These are phyloP conservation scores for Caranx ignobilis DNA, from an alignment of 2,113 vertebrate species.

Conservation along the genomic window DNA sequence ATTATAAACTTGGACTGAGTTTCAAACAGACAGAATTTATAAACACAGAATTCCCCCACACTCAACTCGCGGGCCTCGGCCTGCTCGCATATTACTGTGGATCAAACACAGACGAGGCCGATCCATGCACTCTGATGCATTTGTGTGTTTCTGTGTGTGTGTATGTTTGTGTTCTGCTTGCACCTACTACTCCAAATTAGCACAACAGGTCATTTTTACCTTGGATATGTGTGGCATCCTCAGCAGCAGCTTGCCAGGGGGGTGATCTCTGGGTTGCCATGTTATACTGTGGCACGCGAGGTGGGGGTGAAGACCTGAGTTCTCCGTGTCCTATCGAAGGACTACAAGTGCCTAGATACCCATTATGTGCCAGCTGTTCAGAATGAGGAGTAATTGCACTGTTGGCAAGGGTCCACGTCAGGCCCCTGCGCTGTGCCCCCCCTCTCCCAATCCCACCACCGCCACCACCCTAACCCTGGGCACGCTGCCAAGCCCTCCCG, in stretches of 20 bases:
- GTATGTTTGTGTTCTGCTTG: slow-evolving; percentile 36
- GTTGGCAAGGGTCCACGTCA: slow-evolving; percentile 78
- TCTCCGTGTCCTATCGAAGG: slow-evolving; percentile 76
- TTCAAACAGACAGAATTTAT: slow-evolving; percentile 83
- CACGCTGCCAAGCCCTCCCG: slow-evolving; percentile 75
- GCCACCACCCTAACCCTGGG: slow-evolving; percentile 38
- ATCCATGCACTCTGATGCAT: slow-evolving; percentile 61
- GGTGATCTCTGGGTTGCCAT: slow-evolving; percentile 45
- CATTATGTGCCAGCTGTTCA: slow-evolving; percentile 85
- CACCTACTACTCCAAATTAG: slow-evolving; percentile 31
- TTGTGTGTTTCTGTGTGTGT: slow-evolving; percentile 26
- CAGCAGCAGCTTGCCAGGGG: slow-evolving; percentile 15
- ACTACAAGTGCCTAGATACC: slow-evolving; percentile 77
- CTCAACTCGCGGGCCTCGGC: slow-evolving; percentile 74
- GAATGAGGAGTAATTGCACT: slow-evolving; percentile 84
- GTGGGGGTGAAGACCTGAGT: slow-evolving; percentile 75
- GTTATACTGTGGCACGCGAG: slow-evolving; percentile 72
- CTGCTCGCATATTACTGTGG: slow-evolving; percentile 70
- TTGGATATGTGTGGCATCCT: slow-evolving; percentile 12
- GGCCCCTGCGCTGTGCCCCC: slow-evolving; percentile 72
- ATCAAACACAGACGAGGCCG: slow-evolving; percentile 75
- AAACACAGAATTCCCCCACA: slow-evolving; percentile 81
- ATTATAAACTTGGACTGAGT: slow-evolving; percentile 84
- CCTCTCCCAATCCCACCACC: background rate
- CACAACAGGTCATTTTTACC: slow-evolving; percentile 1